These are phyloP conservation scores for Tetrapedia diversipes DNA, from an alignment of 2,888 invertebrate species.

Conservation along the genomic window DNA sequence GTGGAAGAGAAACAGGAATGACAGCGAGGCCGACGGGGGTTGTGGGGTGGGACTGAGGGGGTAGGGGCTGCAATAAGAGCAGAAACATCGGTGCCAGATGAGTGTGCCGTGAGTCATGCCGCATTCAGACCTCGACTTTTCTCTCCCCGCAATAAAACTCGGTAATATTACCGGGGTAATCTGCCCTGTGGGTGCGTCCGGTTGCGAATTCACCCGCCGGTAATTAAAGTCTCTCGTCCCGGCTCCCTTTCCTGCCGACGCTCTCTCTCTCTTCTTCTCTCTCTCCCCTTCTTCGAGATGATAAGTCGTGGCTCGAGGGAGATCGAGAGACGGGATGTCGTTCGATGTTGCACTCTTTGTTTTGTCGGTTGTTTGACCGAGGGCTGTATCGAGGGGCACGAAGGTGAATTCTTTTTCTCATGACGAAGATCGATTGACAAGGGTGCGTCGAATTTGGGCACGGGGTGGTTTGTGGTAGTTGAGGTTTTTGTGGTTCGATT, in stretches of 20 bases:
- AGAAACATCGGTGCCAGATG: conserved; percentile 70
- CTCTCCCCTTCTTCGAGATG: neutral
- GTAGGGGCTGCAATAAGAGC: conserved; percentile 67
- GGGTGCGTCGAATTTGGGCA: neutral
- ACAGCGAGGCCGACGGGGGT: conserved; percentile 18
- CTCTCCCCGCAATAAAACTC: conserved; percentile 70
- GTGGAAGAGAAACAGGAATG: conserved; percentile 44
- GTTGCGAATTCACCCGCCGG: conserved; percentile 66
- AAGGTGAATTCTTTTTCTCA: conserved; percentile 9
- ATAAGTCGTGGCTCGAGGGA: conserved; percentile 38
- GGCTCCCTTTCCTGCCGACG: too few relatives aligned
- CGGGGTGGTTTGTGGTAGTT: neutral
- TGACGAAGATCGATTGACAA: neutral
- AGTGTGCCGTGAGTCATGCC: conserved; percentile 71
- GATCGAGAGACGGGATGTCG: conserved; percentile 7
- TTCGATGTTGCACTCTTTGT: neutral
- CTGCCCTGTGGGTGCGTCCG: conserved; percentile 69
- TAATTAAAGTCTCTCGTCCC: conserved; percentile 66
- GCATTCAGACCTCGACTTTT: conserved; percentile 62
- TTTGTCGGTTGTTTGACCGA: neutral
- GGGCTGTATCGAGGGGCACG: neutral
- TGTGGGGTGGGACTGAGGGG: neutral
- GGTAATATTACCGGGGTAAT: conserved; percentile 73
- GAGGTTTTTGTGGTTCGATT: too few relatives aligned
- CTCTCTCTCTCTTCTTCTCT: neutral